phyloP scores from a whole-genome alignment of 1,140 invertebrate species.

The Ditylenchus dipsaci region DNA sequence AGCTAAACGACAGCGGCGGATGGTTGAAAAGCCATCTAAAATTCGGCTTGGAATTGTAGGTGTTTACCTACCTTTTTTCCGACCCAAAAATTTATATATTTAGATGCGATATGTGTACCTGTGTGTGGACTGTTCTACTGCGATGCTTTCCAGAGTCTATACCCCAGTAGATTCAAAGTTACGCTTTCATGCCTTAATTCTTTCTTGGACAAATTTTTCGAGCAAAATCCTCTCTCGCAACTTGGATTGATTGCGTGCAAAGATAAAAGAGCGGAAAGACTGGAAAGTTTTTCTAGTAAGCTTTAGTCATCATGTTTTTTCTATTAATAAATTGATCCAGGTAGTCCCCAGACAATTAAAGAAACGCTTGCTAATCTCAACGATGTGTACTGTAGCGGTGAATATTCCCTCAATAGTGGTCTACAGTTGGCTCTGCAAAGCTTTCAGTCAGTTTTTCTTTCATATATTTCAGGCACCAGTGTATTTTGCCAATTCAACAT shows the following conservation, averaged over 20 bases:
- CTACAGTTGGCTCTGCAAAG: conserved; percentile 14
- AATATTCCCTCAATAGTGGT: conserved; percentile 27
- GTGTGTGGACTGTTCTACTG: conserved; percentile 22
- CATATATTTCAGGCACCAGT: no score
- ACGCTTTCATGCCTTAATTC: neutral
- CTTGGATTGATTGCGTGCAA: conserved; percentile 20
- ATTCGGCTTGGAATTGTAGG: conserved; percentile 29
- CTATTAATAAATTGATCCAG: neutral
- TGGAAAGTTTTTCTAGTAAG: conserved; percentile 21
- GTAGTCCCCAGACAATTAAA: conserved; percentile 11
- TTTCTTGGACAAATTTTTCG: conserved; percentile 31
- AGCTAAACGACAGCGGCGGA: conserved; percentile 26
- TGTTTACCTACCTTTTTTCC: neutral
- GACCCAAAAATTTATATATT: neutral
- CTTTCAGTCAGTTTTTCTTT: conserved; percentile 15
- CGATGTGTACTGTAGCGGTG: conserved; percentile 19
- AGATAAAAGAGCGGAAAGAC: conserved; percentile 26
- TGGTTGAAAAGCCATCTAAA: conserved; percentile 17
- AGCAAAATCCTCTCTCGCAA: conserved; percentile 36
- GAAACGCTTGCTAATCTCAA: conserved; percentile 19
- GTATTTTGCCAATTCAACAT: no score
- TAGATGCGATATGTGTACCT: conserved; percentile 30
- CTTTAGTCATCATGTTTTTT: conserved; percentile 5
- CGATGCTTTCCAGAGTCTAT: conserved; percentile 25
- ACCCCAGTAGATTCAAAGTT: conserved; percentile 25